Evolutionary conservation across 2,888 invertebrate genomes (phyloP).

Genomic region (Shargacucullia verbasci): DNA sequence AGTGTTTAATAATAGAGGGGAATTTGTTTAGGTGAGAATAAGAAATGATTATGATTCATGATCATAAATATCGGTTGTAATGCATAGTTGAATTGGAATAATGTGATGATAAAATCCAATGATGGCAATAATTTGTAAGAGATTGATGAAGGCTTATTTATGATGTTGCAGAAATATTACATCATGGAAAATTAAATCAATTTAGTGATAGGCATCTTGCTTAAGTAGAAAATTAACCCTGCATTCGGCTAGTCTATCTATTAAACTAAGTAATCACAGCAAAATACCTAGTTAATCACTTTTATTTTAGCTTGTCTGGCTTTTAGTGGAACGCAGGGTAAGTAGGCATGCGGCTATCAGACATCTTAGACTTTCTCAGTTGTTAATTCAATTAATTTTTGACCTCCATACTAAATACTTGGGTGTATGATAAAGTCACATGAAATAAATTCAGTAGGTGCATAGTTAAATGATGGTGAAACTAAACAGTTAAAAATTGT

Average conservation of each 20-base stretch:
- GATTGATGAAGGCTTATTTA: conserved; percentile 52
- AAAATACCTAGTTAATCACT: conserved; percentile 19
- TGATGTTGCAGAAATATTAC: conserved; percentile 65
- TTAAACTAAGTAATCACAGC: conserved; percentile 13
- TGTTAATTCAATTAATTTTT: conserved; percentile 29
- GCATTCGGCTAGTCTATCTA: conserved; percentile 40
- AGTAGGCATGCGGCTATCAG: conserved; percentile 67
- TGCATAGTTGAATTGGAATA: conserved; percentile 39
- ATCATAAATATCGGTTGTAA: conserved; percentile 45
- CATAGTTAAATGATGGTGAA: conserved; percentile 43
- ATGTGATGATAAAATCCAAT: conserved; percentile 55
- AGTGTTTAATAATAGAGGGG: too few relatives aligned
- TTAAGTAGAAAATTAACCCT: conserved; percentile 40
- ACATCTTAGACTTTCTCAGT: conserved; percentile 54
- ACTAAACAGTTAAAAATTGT: conserved; percentile 35
- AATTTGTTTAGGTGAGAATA: too few relatives aligned
- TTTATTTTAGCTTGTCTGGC: conserved; percentile 31
- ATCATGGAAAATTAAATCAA: conserved; percentile 21
- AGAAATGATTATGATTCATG: too few relatives aligned
- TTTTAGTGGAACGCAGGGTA: conserved; percentile 56
- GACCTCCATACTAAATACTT: conserved; percentile 26
- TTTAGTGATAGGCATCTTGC: conserved; percentile 27
- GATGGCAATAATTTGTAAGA: conserved; percentile 70
- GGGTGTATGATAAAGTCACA: conserved; percentile 41
- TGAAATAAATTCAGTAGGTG: conserved; percentile 33